Conservation (phyloP, 64 coral and sea anemone species). For the Hydrozoanthus tunicans region DNA sequence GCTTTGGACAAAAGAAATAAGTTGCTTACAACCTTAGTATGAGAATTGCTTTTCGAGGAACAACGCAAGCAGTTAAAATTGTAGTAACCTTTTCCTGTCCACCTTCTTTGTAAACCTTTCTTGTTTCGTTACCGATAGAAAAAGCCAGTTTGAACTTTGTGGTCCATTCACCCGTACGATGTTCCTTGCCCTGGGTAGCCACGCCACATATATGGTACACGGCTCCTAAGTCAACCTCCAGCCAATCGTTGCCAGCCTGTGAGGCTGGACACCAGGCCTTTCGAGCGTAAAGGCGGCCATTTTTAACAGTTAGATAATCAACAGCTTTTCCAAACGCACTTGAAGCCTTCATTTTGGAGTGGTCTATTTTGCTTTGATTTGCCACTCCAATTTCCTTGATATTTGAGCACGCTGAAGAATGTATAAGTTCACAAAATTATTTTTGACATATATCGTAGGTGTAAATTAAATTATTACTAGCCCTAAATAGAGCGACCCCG, state of each 20-base stretch:
- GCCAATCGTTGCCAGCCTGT: neutral
- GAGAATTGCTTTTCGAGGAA: too few species aligned
- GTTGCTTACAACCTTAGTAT: too few species aligned
- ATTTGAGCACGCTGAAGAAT: conserved; percentile 18
- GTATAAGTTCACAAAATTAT: neutral
- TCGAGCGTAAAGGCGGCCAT: neutral
- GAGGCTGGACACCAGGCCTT: neutral
- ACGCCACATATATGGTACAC: conserved; percentile 5
- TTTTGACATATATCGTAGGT: neutral
- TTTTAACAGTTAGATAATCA: neutral
- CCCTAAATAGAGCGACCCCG: too few species aligned
- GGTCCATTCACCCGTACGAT: conserved; percentile 5
- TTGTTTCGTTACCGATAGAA: neutral
- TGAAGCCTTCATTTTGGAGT: neutral
- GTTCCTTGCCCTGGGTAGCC: neutral
- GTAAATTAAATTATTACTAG: too few species aligned
- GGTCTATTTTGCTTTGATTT: conserved; percentile 10
- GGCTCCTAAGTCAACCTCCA: conserved; percentile 4
- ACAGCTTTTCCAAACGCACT: conserved; percentile 8
- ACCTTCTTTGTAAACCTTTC: neutral
- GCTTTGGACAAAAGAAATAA: neutral
- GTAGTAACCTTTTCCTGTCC: conserved; percentile 6
- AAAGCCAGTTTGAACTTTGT: conserved; percentile 14
- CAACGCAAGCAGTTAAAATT: too few species aligned
- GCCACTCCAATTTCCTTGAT: neutral